A percentile compares a stretch with the other conserved stretches of the same genome.
phyloP scores from a whole-genome alignment of 2,113 vertebrate genomes.

The Mastomys natalensis region DNA sequence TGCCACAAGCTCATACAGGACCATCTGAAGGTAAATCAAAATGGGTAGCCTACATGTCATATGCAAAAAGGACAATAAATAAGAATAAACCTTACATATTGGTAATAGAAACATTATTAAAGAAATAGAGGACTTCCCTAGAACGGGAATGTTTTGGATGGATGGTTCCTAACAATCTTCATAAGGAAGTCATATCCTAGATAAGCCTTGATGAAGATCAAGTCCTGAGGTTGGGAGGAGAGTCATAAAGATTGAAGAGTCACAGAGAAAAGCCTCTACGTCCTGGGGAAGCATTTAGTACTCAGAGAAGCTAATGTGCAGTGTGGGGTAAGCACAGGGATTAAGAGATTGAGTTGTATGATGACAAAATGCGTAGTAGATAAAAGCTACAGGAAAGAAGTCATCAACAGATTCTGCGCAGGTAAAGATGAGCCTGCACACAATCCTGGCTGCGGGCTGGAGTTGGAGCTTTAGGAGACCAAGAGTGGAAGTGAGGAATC shows the following conservation, averaged over 20 bases:
- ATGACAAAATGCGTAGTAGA: not conserved
- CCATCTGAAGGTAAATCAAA: not conserved
- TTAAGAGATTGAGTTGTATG: not conserved
- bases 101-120: not conserved
- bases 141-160: not conserved
- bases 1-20: not conserved
- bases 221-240: not conserved
- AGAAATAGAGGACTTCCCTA: not conserved
- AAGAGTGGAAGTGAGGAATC: not conserved
- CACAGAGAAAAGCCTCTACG: not conserved
- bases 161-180: not conserved
- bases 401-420: not conserved
- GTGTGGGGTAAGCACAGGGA: fast-evolving
- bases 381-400: not conserved
- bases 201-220: not conserved
- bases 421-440: not conserved
- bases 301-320: not conserved
- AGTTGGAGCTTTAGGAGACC: not conserved
- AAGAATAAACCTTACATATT: not conserved
- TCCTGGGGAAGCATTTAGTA: not conserved
- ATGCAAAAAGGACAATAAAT: constrained; percentile 42
- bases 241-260: not conserved
- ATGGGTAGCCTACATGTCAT: not conserved
- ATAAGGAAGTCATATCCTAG: not conserved
- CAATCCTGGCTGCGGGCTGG: not conserved